Conservation (phyloP, 1,140 invertebrate species). For the Pygmarrhopalites habei region DNA sequence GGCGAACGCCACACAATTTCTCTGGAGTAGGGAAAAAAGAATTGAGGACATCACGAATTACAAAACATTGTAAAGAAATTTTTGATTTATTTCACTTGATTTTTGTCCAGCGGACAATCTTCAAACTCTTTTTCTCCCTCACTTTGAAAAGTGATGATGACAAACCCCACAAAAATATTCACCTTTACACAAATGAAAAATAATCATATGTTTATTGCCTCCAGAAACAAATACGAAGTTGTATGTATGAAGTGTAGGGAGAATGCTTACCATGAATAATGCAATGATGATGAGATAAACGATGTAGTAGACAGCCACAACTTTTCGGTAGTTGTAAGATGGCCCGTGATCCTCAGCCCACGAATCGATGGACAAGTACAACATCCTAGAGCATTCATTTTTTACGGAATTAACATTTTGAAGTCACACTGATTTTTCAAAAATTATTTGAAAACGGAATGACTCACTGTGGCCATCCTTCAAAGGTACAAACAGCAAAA, state of each 20-base stretch:
- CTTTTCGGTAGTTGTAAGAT: slow-evolving; percentile 93
- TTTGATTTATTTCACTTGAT: slow-evolving; percentile 57
- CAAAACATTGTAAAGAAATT: too few relatives aligned
- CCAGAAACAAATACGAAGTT: too few relatives aligned
- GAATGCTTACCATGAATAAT: slow-evolving; percentile 99
- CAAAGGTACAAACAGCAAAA: slow-evolving; percentile 98
- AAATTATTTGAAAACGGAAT: too few relatives aligned
- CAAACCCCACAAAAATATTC: slow-evolving; percentile 99
- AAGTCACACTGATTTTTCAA: too few relatives aligned
- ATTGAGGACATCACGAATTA: too few relatives aligned
- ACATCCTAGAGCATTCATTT: slow-evolving; percentile 67
- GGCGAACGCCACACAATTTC: too few relatives aligned
- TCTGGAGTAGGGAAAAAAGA: background rate
- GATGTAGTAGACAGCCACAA: slow-evolving; percentile 97
- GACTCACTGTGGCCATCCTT: slow-evolving; percentile 93
- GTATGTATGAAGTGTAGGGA: too few relatives aligned
- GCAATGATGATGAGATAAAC: slow-evolving; percentile 99
- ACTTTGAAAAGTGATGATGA: slow-evolving; percentile 98
- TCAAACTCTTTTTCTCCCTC: slow-evolving; percentile 99
- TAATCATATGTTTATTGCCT: too few relatives aligned
- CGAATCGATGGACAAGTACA: slow-evolving; percentile 96
- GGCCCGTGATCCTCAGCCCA: slow-evolving; percentile 89
- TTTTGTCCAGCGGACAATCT: slow-evolving; percentile 98
- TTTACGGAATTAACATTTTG: background rate
- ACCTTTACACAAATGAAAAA: too few relatives aligned